These are phyloP conservation scores for Carduelis carduelis DNA, from an alignment of 2,797 vertebrate species.

Conservation along the genomic window DNA sequence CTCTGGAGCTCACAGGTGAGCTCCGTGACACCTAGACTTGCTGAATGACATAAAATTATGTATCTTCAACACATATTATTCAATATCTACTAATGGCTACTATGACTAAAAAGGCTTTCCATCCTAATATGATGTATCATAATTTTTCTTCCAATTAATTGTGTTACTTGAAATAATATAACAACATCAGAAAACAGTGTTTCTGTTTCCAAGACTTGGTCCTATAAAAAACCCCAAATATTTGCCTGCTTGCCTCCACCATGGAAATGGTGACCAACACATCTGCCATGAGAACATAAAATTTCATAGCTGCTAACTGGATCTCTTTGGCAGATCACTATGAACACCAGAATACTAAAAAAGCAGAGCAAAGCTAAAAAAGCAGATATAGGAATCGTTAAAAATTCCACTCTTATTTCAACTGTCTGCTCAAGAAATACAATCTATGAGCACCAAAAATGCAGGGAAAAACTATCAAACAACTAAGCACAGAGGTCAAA, in stretches of 20 bases:
- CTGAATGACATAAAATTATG: not conserved
- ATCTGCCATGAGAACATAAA: not conserved
- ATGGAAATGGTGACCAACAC: not conserved
- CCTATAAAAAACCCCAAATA: not conserved
- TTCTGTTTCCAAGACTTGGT: not conserved
- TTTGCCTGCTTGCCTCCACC: not conserved
- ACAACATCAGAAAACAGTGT: not conserved
- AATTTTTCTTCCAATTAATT: not conserved
- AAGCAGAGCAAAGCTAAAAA: not conserved
- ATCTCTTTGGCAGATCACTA: not conserved
- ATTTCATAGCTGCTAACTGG: not conserved
- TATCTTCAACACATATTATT: not conserved
- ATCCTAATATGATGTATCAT: not conserved
- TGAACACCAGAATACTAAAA: not conserved
- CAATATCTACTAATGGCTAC: not conserved
- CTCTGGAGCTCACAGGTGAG: not conserved
- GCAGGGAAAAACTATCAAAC: not conserved
- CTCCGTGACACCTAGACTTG: not conserved
- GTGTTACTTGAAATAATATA: not conserved
- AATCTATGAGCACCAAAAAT: not conserved
- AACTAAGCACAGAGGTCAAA: not conserved
- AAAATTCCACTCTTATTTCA: not conserved
- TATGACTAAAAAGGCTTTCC: not conserved
- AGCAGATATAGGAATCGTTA: not conserved
- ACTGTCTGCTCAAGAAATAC: not conserved